Percentiles rank a stretch among this genome's conserved stretches.
Conservation (phyloP, 2,797 vertebrate species). For the Sitta carolinensis region DNA sequence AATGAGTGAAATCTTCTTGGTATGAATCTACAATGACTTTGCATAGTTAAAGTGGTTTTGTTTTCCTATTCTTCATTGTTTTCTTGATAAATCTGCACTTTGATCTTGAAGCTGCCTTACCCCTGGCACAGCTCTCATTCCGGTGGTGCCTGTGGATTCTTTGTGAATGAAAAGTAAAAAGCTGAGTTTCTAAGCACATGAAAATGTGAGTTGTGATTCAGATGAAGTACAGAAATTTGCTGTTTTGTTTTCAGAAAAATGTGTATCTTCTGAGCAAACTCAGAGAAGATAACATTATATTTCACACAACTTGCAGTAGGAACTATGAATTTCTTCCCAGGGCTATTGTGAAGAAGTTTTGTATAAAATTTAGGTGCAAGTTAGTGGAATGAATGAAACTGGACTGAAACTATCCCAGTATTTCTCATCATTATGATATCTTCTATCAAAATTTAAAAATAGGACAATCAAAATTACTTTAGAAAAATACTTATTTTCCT, state of each 20-base stretch:
- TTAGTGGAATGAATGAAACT: not conserved
- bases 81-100: conserved; percentile 40
- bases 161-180: conserved; percentile 6
- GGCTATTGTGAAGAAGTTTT: not conserved
- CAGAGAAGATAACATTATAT: not conserved
- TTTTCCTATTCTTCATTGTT: conserved; percentile 29
- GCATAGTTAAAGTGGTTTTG: not conserved
- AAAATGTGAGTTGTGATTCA: not conserved
- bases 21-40: conserved; percentile 18
- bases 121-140: not conserved
- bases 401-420: not conserved
- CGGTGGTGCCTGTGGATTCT: not conserved
- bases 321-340: not conserved
- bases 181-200: not conserved
- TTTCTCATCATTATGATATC: not conserved
- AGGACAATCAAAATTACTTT: not conserved
- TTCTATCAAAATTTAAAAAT: not conserved
- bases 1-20: conserved; percentile 16
- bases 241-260: not conserved
- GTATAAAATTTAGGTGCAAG: not conserved
- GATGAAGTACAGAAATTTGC: not conserved
- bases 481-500: not conserved
- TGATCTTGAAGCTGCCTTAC: conserved; percentile 28
- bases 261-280: not conserved
- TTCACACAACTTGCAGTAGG: not conserved